phyloP scores from a whole-genome alignment of 2,113 vertebrate genomes.

The Ranitomeya variabilis region DNA sequence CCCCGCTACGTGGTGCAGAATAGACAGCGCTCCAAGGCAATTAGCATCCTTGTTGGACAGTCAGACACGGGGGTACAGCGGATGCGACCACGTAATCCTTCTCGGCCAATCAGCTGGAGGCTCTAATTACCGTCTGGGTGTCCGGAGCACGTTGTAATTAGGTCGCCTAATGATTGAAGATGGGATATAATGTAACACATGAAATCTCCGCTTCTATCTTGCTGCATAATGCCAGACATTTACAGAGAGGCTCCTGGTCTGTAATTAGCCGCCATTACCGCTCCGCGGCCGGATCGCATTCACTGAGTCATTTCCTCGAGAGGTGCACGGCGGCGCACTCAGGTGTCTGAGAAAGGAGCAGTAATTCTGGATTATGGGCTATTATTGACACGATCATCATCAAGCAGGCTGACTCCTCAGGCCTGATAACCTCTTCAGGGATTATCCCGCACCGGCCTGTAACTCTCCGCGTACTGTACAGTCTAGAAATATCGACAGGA shows the following conservation, averaged over 20 bases:
- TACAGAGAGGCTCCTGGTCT: background rate
- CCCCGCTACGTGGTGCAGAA: too few species aligned
- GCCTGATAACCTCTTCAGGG: conserved; percentile 25
- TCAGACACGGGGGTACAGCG: too few species aligned
- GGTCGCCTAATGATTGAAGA: background rate
- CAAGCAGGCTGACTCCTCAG: background rate
- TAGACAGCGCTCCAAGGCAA: too few species aligned
- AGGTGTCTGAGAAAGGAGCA: background rate
- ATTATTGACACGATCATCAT: conserved; percentile 22
- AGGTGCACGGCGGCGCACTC: background rate
- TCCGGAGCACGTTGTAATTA: background rate
- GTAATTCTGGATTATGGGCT: conserved; percentile 23
- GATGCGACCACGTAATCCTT: too few species aligned
- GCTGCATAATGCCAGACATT: background rate
- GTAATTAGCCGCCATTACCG: conserved; percentile 14
- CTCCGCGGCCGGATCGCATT: background rate
- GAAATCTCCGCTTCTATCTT: background rate
- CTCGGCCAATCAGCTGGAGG: too few species aligned
- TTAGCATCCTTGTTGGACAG: too few species aligned
- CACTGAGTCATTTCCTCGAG: background rate
- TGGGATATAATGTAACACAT: background rate
- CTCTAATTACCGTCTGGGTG: background rate
- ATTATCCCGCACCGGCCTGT: background rate
- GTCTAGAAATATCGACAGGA: background rate
- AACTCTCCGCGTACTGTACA: background rate